phyloP scores from a whole-genome alignment of 1,140 invertebrate genomes.

The Drosophila melanica region DNA sequence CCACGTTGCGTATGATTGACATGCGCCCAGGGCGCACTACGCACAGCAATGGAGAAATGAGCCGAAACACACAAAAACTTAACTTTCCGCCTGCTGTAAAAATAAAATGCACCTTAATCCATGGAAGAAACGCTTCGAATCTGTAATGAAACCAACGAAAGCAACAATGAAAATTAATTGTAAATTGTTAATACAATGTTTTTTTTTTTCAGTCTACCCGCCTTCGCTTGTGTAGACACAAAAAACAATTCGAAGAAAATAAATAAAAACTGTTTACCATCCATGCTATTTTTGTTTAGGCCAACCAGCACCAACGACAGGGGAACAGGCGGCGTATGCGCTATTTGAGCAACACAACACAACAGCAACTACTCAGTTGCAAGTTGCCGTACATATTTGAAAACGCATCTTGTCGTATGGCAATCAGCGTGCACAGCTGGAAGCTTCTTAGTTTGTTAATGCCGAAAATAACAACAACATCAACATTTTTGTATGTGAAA shows the following conservation, averaged over 20 bases:
- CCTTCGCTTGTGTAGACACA: neutral
- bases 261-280: constrained; percentile 62
- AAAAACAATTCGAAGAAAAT: neutral
- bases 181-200: constrained; percentile 64
- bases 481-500: constrained; percentile 3
- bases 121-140: constrained; percentile 62
- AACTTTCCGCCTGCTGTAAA: constrained; percentile 40
- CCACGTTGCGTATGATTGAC: constrained; percentile 72
- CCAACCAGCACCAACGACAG: constrained; percentile 23
- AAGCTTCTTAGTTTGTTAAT: constrained; percentile 74
- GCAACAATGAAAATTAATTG: constrained; percentile 59
- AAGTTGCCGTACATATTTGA: constrained; percentile 55
- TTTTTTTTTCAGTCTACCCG: constrained; percentile 48
- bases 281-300: constrained; percentile 63
- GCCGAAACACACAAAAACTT: constrained; percentile 34
- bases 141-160: constrained; percentile 62
- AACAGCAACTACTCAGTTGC: constrained; percentile 11
- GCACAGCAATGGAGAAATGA: constrained; percentile 42
- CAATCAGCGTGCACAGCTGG: constrained; percentile 78
- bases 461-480: constrained; percentile 21
- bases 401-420: constrained; percentile 76
- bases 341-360: constrained; percentile 39
- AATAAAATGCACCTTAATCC: constrained; percentile 64
- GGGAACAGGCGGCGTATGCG: constrained; percentile 56
- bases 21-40: constrained; percentile 23